Evolutionary conservation across 1,140 invertebrate species (phyloP), one percentile per base, ranked within the genome.

Genomic region (Eciton burchellii): DNA sequence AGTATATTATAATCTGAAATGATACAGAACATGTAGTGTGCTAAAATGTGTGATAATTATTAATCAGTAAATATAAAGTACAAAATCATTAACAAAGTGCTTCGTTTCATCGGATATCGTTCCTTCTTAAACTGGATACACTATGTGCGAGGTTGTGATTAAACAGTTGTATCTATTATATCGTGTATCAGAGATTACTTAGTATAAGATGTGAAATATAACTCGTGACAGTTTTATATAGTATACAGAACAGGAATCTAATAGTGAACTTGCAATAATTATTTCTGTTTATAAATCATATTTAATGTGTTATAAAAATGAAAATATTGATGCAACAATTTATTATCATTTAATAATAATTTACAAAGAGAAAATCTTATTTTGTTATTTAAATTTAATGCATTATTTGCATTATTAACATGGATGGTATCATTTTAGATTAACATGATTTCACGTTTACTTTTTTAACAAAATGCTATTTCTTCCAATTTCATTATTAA

Each of bases 161-260:
- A 79, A 79, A 79, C 21, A 68, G 43, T 79, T 68, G 26, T 54
- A 79, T 65, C 6, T 74, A 76, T 62, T 49, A 29, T 76, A 76
- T n/a, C n/a, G 54, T 43, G 35, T 79, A 70, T 79, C 12, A 56
- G 56, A 68, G 54, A 45, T 26, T 79, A 12, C 26, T 70, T 79
- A 70, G 24, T 56, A 56, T 16, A 79, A 68, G 62, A 43, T 56
- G 35, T 77, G 45, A 65, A 68, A 68, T 12, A 68, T 12, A 74
- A 60, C 12, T 74, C 26, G 26, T 16, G 24, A 47, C 2, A 21
- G 45, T 60, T 74, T 60, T 60, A 35, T 74, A 73, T 60, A 74
- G 29, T 60, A 74, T 41, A 54, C n/a, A n/a, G n/a, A 21, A 5
- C 52, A 19, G 4, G n/a, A 54, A 54, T 54, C 52, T 54, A 54